A percentile compares a stretch with the other conserved stretches of the same genome.
phyloP scores from a whole-genome alignment of 2,113 vertebrate genomes.

The Fregata magnificens region DNA sequence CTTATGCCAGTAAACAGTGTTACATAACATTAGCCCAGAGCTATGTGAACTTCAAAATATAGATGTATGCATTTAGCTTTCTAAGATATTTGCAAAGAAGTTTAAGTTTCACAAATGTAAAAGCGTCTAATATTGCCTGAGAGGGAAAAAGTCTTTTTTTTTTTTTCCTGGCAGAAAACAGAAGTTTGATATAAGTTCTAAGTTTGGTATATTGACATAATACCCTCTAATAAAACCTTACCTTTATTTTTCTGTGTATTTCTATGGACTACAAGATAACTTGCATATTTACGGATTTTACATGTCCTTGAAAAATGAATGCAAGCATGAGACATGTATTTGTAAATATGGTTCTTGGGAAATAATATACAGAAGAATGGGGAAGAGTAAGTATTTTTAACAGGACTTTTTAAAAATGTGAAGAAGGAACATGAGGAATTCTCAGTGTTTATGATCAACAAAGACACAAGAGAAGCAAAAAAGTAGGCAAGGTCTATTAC shows the following conservation, averaged over 20 bases:
- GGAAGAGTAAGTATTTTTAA: not conserved
- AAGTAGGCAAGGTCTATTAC: too few relatives aligned
- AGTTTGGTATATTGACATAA: not conserved
- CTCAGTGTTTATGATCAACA: not conserved
- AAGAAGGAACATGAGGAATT: not conserved
- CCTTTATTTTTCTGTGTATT: not conserved
- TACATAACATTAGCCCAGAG: constrained; percentile 40
- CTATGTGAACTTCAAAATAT: constrained; percentile 19
- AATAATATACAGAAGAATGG: not conserved
- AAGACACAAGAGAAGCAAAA: not conserved
- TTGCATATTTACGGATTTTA: not conserved
- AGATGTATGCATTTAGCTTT: not conserved
- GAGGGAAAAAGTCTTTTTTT: not conserved
- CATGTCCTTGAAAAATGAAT: not conserved
- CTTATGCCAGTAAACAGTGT: constrained; percentile 21
- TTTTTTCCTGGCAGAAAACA: not conserved
- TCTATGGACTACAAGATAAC: not conserved
- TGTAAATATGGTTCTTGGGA: not conserved
- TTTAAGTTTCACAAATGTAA: not conserved
- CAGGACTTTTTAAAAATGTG: accelerated
- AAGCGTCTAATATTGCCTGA: not conserved
- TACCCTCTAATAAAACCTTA: not conserved
- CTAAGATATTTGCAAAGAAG: not conserved
- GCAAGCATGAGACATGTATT: not conserved
- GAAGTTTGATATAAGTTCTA: not conserved